Evolutionary conservation across 2,888 invertebrate genomes (phyloP), one percentile per base, ranked within the genome.

Genomic region (Idaea biselata): DNA sequence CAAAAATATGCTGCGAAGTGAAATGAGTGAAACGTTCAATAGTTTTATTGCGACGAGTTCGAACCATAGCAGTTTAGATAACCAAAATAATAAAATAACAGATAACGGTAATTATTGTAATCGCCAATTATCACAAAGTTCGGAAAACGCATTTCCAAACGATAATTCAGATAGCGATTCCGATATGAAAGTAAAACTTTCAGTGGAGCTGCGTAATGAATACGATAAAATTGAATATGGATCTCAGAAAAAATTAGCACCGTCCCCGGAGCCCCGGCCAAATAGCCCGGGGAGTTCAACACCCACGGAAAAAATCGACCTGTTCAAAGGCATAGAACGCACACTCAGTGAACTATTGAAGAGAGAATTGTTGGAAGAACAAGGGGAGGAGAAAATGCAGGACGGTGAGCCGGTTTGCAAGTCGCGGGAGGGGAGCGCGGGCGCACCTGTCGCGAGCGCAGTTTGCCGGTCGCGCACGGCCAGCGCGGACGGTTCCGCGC

Each of bases 401-500:
- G 80, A 77, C 75, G 80, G 77, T 80, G 82, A 84, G 87, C 89
- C 89, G 89, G 90, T 87, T 88, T 82, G 86, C 82, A 77, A 74
- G 70, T 84, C 79, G 80, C 79, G 80, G 84, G 90, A 84, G 89
- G 83, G 90, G 88, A 85, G 88, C 88, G 90, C 88, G 79, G 81
- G 87, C 85, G 89, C 93, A 87, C 89, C 89, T 87, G 90, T 86
- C 84, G 85, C 82, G 74, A 80, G 87, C 80, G 81, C 91, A 93
- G 91, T 91, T 86, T 86, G 89, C 89, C 87, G 91, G 86, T 87
- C 91, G 93, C 91, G 91, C 86, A 85, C 91, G 91, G 89, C 89
- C 80, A 87, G 90, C 79, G 88, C 89, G 88, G 93, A 93, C 89
- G 93, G 93, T 71, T 87, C 93, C 82, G 94, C 95, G 88, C 96